Evolutionary conservation across 23 tunicate genomes (phyloP).

Genomic region (Styela clava): DNA sequence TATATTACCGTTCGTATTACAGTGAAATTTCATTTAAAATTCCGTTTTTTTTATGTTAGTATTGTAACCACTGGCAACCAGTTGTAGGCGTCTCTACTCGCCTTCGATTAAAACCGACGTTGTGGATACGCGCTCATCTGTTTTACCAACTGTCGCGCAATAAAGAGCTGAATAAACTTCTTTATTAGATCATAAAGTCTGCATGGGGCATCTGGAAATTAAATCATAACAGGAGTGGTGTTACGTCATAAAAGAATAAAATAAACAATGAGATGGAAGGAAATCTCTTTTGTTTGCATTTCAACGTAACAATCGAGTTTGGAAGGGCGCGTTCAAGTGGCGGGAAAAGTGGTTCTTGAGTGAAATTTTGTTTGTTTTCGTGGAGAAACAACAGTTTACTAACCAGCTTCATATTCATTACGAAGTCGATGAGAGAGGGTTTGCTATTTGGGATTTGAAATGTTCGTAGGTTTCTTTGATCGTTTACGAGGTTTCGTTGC

Average conservation of each 20-base stretch:
- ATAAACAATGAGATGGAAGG: background rate
- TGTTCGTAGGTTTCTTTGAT: too few relatives aligned
- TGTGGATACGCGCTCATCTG: background rate
- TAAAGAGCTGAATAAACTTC: background rate
- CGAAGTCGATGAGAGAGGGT: too few relatives aligned
- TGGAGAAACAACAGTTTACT: background rate
- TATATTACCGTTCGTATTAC: too few relatives aligned
- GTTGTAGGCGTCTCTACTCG: background rate
- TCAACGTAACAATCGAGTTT: background rate
- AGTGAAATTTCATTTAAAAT: too few relatives aligned
- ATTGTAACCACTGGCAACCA: too few relatives aligned
- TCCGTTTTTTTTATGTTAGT: too few relatives aligned
- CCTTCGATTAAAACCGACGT: background rate
- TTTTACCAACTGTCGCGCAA: background rate
- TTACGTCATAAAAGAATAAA: background rate
- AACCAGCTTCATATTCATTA: background rate
- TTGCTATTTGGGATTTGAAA: too few relatives aligned
- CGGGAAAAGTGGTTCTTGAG: background rate
- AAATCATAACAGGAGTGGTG: background rate
- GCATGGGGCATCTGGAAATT: background rate
- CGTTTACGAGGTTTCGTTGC: too few relatives aligned
- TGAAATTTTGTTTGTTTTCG: background rate
- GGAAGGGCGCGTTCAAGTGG: constrained; percentile 1
- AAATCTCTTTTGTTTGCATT: background rate
- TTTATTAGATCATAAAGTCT: background rate